Conservation (phyloP, 2,113 vertebrate species). For the Leucosticte australis region DNA sequence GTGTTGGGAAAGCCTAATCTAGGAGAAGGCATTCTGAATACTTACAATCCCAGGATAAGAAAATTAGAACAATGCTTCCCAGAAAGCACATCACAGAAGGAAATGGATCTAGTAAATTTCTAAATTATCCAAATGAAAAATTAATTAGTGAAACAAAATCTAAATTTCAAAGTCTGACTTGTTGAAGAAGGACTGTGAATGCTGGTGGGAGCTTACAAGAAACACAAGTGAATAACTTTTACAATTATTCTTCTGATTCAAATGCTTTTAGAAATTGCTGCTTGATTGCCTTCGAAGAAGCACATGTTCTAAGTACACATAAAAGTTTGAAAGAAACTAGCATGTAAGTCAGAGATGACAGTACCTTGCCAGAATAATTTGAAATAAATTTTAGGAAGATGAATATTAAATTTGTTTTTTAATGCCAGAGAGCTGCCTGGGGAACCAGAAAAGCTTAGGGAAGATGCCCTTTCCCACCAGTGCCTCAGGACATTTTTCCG, state of each 20-base stretch:
- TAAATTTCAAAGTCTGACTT: neutral
- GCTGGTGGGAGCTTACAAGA: neutral
- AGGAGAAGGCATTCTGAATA: neutral
- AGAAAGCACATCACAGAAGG: neutral
- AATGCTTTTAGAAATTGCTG: neutral
- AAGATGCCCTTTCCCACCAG: neutral
- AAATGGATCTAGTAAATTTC: neutral
- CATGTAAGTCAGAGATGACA: neutral
- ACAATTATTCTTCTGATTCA: neutral
- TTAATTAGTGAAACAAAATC: neutral
- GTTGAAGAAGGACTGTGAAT: neutral
- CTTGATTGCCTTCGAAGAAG: neutral
- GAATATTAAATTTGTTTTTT: neutral
- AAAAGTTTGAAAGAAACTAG: neutral
- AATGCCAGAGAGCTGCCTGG: neutral
- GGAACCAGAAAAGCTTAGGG: neutral
- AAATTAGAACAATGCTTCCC: neutral
- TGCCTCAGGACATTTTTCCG: neutral
- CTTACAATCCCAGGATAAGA: neutral
- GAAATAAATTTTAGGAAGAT: neutral
- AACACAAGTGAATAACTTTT: neutral
- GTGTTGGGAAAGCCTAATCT: neutral
- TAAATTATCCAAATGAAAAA: neutral
- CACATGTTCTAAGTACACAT: neutral
- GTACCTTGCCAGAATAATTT: neutral